Evolutionary conservation across 2,888 invertebrate species (phyloP), one percentile per base, ranked within the genome.

Genomic region (Dynastes maya): DNA sequence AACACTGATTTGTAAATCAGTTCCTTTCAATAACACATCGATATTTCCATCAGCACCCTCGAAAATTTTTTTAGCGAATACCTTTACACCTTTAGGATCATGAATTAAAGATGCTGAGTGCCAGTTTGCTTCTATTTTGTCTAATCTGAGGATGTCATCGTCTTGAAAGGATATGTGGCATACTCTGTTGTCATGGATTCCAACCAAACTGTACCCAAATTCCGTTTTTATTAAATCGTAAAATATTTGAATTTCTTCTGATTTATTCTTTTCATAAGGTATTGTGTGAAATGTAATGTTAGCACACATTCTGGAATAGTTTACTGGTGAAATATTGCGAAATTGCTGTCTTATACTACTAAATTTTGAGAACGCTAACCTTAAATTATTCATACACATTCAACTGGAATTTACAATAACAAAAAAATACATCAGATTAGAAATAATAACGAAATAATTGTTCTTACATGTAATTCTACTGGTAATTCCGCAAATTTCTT

Each of bases 1-100:
- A 4, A 88, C 87, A 37, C 82, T 80, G 6, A 86, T 80, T 79
- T 88, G 85, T 78, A 88, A 85, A 3, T 85, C 84, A 1, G 88
- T 88, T 29, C 88, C 88, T 76, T 84, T 85, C 13, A 88, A 76
- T 37, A 85, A 75, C 0, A 79, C 77, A 22, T 79, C 79, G 4
- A 86, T 40, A 8, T 76, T 55, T 13, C 79, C 76, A 5, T 76
- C 70, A 11, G 72, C n/a, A 29, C 81, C 76, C 55, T 81, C 81
- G 51, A 84, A 84, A 27, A 85, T 81, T 4, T 77, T 77, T 29
- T 82, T 81, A 1, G 78, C 80, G 0, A 82, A 49, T 13, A 79
- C 45, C n/a, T 78, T 68, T n/a, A 86, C 79, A 13, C 74, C 61
- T 49, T 80, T 74, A 32, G 82, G 78, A 64, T 86, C 82, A 74